Base-by-base conservation (phyloP, 2,797 vertebrate genomes). In the Streptopelia turtur region DNA sequence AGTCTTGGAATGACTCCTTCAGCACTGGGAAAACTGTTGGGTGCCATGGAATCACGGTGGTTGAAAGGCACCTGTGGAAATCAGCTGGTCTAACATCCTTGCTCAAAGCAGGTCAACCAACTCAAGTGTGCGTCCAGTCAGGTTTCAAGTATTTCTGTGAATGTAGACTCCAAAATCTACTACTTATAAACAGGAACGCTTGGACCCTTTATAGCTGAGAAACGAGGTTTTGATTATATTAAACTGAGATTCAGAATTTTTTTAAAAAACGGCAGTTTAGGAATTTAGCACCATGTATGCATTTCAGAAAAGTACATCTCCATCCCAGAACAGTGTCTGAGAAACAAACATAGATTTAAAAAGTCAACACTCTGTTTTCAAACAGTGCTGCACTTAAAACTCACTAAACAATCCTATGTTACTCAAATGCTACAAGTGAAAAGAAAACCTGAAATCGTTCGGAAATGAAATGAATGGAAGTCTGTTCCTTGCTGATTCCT, bases 31-130 rank as follows among this genome's bases (percentile, higher is more conserved):
- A 95, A 95, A 61, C 16, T 57, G 9, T 1, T 65, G 23, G 57
- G 37, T 21, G 11, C 8, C 50, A 75, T 1, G 2, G n/a, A 83
- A 61, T 16, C 27, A n/a, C 0, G 0, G 31, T 0, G 1, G 35
- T 5, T 63, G 16, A 90, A 66, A 69, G 27, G 25, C 12, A 86
- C 4, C 31, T 35, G 8, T 15, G 39, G 30, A 77, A 16, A 70
- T 0, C 3, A 1, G 43, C 9, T 25, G 22, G 24, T 35, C n/a
- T 39, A 79, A 87, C 6, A 43, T 5, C 12, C 18, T 37, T 9
- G 3, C 27, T 61, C 50, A 79, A 81, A 83, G 53, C 5, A 64
- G 11, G 30, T 55, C 41, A 60, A 59, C 7, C 53, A 81, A 63
- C 72, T 15, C 21, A 65, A 81, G 35, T 24, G 64, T 85, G 22